Evolutionary conservation across 2,888 invertebrate species (phyloP).

Genomic region (Trisateles emortualis): DNA sequence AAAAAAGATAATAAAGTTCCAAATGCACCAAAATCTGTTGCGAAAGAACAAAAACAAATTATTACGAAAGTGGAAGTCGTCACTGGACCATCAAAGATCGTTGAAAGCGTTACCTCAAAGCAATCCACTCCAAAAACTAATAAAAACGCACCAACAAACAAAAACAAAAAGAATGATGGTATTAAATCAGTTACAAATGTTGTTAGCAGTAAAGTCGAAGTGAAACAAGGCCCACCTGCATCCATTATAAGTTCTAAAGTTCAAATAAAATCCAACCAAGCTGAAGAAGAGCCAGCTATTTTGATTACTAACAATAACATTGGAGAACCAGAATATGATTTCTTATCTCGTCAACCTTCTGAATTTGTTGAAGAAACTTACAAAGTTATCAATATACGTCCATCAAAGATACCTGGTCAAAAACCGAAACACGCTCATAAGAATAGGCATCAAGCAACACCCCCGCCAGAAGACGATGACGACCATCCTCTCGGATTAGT

Average conservation of each 20-base stretch:
- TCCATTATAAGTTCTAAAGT: conserved; percentile 74
- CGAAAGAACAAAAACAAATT: conserved; percentile 79
- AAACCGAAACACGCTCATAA: conserved; percentile 81
- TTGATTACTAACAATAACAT: conserved; percentile 90
- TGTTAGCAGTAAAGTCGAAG: conserved; percentile 81
- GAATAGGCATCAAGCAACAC: conserved; percentile 75
- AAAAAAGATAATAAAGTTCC: conserved; percentile 80
- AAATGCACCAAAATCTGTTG: conserved; percentile 78
- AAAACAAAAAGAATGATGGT: conserved; percentile 68
- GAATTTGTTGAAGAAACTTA: conserved; percentile 95
- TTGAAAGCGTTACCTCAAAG: conserved; percentile 71
- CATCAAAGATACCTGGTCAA: conserved; percentile 86
- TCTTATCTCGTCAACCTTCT: conserved; percentile 93
- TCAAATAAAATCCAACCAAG: conserved; percentile 80
- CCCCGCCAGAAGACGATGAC: conserved; percentile 85
- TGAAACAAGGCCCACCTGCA: conserved; percentile 75
- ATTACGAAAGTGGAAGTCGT: conserved; percentile 87
- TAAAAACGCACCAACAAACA: conserved; percentile 61
- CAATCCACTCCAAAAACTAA: conserved; percentile 61
- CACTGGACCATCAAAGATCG: conserved; percentile 81
- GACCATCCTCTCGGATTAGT: conserved; percentile 93
- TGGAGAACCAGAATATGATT: conserved; percentile 94
- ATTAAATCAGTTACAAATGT: conserved; percentile 75
- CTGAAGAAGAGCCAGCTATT: conserved; percentile 87
- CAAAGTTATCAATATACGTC: conserved; percentile 92